Evolutionary conservation across 1,140 invertebrate genomes (phyloP), one percentile per base, ranked within the genome.

Genomic region (Kradibia gibbosae): DNA sequence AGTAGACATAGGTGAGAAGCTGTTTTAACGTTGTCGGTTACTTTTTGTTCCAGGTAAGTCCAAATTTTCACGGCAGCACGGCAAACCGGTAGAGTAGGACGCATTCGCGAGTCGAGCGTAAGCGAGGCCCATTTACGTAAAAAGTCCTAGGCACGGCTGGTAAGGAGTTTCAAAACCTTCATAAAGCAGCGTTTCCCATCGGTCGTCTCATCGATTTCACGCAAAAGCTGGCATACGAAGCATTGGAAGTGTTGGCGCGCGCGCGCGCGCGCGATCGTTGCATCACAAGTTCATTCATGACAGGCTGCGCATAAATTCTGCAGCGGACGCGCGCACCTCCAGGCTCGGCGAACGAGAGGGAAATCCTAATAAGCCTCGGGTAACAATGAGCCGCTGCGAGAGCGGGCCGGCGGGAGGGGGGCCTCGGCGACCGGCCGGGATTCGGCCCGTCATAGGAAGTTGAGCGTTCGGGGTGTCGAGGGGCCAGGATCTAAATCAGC

Each of bases 21-120:
- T 60, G 25, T 10, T 48, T 10, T 60, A 45, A 76, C 10, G 22
- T 65, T 31, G 15, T 67, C 34, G 65, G 8, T 34, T 53, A 10
- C 20, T 78, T 70, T 73, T 13, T 65, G 20, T 80, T 74, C 15
- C 45, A 80, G 55, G 78, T 74, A 74, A 80, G 78, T 80, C 67
- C n/a, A 48, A 48, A 45, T 13, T 45, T 71, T 48, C 22, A 1
- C 39, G 0, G 4, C 62, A 57, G 20, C 20, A 22, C 13, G 39
- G 5, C 62, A 36, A n/a, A n/a, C n/a, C n/a, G n/a, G n/a, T n/a
- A n/a, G n/a, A n/a, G n/a, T n/a, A 0, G 13, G 62, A 65, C 28
- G 34, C 11, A 5, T 0, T 11, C 4, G 28, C 42, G 5, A 60
- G 25, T 25, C 28, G 28, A 17, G 31, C 28, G 57, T 11, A 13